These are phyloP conservation scores for Cheilinus undulatus DNA, from an alignment of 2,113 vertebrate species.

Conservation along the genomic window DNA sequence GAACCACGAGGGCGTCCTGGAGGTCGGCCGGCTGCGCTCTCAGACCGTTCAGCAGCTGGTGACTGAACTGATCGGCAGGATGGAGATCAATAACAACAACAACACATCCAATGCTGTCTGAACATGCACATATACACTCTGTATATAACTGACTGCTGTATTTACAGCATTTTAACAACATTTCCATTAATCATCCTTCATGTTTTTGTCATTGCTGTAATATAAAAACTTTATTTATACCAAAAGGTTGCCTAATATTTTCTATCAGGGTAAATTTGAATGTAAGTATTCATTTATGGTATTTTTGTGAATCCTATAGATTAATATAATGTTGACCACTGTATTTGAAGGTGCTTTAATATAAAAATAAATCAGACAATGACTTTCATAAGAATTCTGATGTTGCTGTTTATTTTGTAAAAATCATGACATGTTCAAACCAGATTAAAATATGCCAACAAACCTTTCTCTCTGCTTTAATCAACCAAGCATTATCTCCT, in stretches of 20 bases:
- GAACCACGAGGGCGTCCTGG: conserved; percentile 83
- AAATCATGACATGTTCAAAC: conserved; percentile 11
- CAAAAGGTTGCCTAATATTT: conserved; percentile 34
- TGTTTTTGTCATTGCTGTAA: conserved; percentile 27
- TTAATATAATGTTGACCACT: conserved; percentile 35
- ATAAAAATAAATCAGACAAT: conserved; percentile 14
- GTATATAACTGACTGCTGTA: conserved; percentile 43
- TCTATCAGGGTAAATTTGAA: conserved; percentile 31
- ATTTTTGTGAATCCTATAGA: conserved; percentile 32
- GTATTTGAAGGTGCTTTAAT: conserved; percentile 39
- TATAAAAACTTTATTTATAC: conserved; percentile 53
- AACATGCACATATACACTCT: conserved; percentile 18
- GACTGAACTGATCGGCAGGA: conserved; percentile 79
- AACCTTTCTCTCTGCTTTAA: background rate
- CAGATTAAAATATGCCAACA: conserved; percentile 50
- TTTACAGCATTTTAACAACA: background rate
- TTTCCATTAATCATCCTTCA: background rate
- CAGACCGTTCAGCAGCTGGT: conserved; percentile 82
- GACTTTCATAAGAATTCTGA: conserved; percentile 16
- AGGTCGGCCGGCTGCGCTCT: conserved; percentile 81
- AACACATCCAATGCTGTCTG: conserved; percentile 68
- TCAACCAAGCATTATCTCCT: background rate
- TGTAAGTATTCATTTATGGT: conserved; percentile 44
- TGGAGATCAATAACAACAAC: conserved; percentile 85
- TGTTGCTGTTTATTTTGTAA: conserved; percentile 12